Conservation (phyloP, 2,113 vertebrate species). For the Tenebrosternarchus preto region DNA sequence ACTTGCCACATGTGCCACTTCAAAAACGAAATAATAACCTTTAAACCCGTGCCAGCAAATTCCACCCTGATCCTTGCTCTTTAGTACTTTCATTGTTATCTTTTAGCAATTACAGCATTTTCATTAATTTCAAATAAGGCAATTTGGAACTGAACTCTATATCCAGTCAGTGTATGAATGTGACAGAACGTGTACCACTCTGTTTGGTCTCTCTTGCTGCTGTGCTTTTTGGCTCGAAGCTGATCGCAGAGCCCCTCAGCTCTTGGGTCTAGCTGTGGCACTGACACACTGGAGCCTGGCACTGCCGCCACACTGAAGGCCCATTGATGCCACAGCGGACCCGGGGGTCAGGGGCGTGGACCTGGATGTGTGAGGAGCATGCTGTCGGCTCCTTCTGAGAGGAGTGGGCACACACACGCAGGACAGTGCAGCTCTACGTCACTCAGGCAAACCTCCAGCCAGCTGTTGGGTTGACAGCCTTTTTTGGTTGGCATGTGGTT, state of each 20-base stretch:
- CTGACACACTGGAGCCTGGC: slow-evolving; percentile 8
- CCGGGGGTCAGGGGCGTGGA: background rate
- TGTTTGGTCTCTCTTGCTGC: slow-evolving; percentile 24
- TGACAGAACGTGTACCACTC: slow-evolving; percentile 11
- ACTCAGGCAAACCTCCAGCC: background rate
- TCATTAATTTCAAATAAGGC: background rate
- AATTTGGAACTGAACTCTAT: background rate
- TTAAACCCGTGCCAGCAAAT: slow-evolving; percentile 16
- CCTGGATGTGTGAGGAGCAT: background rate
- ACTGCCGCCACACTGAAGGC: slow-evolving; percentile 1
- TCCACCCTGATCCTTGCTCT: background rate
- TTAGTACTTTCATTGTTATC: background rate
- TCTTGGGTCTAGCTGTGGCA: background rate
- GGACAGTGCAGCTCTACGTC: background rate
- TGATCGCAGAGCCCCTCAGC: slow-evolving; percentile 3
- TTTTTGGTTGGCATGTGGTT: background rate
- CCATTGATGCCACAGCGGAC: slow-evolving; percentile 20
- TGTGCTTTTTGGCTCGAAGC: background rate
- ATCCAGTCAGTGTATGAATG: slow-evolving; percentile 16
- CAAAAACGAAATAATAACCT: slow-evolving; percentile 20
- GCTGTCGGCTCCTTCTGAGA: background rate
- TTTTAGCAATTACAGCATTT: slow-evolving; percentile 2
- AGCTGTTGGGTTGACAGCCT: background rate
- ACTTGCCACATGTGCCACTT: slow-evolving; percentile 8
- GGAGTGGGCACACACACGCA: background rate